A percentile compares a stretch with the other conserved stretches of the same genome.
Evolutionary conservation across 2,888 invertebrate genomes (phyloP).

Genomic region (Macaria liturata): DNA sequence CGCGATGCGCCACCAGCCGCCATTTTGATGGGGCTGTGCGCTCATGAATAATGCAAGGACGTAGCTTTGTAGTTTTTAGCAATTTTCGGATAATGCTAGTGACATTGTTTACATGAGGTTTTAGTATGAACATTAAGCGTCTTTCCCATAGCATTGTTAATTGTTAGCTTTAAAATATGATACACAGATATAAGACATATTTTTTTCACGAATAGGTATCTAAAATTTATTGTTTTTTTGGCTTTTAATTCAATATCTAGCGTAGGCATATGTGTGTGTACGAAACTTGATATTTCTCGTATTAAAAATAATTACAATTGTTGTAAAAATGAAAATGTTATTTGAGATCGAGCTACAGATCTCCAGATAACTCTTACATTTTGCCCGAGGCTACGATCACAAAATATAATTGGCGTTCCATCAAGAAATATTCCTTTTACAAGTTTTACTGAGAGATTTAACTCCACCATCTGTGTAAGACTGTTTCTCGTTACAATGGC

Average conservation of each 20-base stretch:
- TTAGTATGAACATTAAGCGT: no score
- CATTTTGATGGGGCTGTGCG: constrained; percentile 38
- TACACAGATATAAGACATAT: no score
- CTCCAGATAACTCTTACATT: constrained; percentile 46
- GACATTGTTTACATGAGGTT: no score
- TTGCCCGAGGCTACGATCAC: constrained; percentile 38
- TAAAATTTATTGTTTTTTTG: no score
- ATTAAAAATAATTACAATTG: no score
- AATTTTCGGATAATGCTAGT: no score
- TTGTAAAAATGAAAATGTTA: not conserved
- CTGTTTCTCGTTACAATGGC: constrained; percentile 38
- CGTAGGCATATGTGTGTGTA: no score
- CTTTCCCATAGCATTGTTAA: no score
- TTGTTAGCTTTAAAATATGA: no score
- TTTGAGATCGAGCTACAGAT: not conserved
- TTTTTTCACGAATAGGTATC: no score
- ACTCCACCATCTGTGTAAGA: constrained; percentile 36
- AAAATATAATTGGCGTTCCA: constrained; percentile 56
- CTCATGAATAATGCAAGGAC: not conserved
- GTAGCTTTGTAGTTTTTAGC: not conserved
- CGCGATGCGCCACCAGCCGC: constrained; percentile 45
- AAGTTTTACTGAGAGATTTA: constrained; percentile 47
- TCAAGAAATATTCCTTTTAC: constrained; percentile 47
- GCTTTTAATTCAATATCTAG: no score
- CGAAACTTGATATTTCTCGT: no score